A percentile compares a stretch with the other conserved stretches of the same genome.
These are phyloP conservation scores for Eupithecia vulgata DNA, from an alignment of 2,888 invertebrate species.

Conservation along the genomic window DNA sequence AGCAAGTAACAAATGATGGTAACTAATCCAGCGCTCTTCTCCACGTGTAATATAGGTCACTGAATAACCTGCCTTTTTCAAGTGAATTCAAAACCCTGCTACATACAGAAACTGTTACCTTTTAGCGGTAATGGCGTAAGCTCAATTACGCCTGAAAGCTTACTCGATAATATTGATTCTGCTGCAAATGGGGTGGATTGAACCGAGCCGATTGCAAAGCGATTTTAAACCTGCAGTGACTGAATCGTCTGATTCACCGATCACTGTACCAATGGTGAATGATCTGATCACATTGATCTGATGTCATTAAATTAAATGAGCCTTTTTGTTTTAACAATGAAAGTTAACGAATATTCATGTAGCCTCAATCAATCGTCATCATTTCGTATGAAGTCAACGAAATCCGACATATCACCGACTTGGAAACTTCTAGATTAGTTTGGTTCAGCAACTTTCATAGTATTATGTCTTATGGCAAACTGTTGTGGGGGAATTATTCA, in stretches of 20 bases:
- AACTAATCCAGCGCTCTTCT: background rate
- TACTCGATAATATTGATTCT: slow-evolving; percentile 47
- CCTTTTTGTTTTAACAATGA: background rate
- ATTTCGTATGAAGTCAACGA: background rate
- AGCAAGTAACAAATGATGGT: too few relatives aligned
- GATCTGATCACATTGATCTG: slow-evolving; percentile 3
- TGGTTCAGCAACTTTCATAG: background rate
- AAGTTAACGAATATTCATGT: background rate
- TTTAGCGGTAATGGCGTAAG: slow-evolving; percentile 44
- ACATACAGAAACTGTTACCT: slow-evolving; percentile 35
- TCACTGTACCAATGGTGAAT: background rate
- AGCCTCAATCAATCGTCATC: background rate
- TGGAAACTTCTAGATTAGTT: background rate
- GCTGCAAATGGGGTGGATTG: slow-evolving; percentile 48
- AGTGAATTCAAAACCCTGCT: slow-evolving; percentile 18
- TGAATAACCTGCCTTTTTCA: slow-evolving; percentile 11
- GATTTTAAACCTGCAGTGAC: slow-evolving; percentile 27
- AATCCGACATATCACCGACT: background rate
- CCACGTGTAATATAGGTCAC: slow-evolving; percentile 8
- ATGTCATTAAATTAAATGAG: background rate
- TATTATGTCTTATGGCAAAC: background rate
- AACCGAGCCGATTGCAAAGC: slow-evolving; percentile 38
- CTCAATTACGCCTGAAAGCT: slow-evolving; percentile 45
- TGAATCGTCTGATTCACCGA: slow-evolving; percentile 13
- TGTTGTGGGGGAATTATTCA: background rate